Percentiles rank a stretch among this genome's conserved stretches.
Conservation (phyloP, 2,797 vertebrate species). For the Falco biarmicus region DNA sequence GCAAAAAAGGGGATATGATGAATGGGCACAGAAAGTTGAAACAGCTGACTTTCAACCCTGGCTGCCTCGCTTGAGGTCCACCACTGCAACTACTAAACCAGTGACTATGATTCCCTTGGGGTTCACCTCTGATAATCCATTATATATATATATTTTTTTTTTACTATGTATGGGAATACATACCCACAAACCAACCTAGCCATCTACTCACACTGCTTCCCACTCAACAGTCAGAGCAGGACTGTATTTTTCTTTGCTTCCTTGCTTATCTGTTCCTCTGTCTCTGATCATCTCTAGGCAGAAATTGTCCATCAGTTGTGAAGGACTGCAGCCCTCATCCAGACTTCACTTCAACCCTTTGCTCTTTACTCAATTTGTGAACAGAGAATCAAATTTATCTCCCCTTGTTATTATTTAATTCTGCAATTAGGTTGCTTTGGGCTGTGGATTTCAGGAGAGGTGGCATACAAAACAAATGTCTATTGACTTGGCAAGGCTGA, state of each 20-base stretch:
- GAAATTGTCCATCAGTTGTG: neutral
- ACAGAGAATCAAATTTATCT: constrained; percentile 7
- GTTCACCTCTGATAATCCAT: neutral
- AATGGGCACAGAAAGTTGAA: neutral
- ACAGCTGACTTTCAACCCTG: neutral
- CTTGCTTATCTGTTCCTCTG: neutral
- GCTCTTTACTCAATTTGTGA: neutral
- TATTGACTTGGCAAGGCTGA: constrained; percentile 14
- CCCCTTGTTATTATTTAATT: constrained; percentile 50
- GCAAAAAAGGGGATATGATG: neutral
- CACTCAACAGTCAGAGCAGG: neutral
- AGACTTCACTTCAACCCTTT: neutral
- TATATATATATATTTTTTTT: neutral
- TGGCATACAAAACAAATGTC: neutral
- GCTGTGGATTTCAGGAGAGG: constrained; percentile 8
- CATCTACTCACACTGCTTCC: neutral
- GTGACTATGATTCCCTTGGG: neutral
- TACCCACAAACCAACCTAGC: neutral
- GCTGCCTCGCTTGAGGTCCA: neutral
- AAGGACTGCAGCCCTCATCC: neutral
- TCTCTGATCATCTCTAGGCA: neutral
- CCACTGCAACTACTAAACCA: neutral
- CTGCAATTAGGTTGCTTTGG: neutral
- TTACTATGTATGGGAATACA: neutral
- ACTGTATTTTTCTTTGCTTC: neutral